Conservation (phyloP, 2,888 invertebrate genomes). For the Taphrorychus bicolor region DNA sequence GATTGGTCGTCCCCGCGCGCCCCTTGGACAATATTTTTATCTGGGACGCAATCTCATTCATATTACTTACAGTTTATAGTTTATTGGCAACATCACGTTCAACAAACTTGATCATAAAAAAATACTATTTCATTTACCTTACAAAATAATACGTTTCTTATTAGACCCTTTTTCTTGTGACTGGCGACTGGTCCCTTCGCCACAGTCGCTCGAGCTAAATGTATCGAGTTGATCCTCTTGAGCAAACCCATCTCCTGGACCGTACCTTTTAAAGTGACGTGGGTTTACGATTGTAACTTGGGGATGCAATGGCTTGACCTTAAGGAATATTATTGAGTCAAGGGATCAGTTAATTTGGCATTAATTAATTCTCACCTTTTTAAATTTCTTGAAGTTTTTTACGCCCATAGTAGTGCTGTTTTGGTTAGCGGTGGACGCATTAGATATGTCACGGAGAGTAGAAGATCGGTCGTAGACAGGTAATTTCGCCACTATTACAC, state of each 20-base stretch:
- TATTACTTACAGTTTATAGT: no score
- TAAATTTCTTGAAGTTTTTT: constrained; percentile 48
- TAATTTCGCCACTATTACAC: constrained; percentile 44
- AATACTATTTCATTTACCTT: no score
- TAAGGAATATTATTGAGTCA: constrained; percentile 10
- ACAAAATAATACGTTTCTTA: no score
- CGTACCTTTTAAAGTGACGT: constrained; percentile 27
- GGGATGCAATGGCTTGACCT: constrained; percentile 45
- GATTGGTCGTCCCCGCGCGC: no score
- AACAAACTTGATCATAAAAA: no score
- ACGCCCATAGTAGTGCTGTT: constrained; percentile 10
- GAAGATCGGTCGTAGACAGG: constrained; percentile 7
- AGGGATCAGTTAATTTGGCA: not conserved
- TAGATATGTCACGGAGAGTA: not conserved
- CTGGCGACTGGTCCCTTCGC: no score
- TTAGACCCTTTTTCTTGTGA: no score
- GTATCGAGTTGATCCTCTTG: no score
- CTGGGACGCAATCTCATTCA: no score
- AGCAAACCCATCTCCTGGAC: constrained; percentile 19
- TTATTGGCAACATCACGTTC: no score
- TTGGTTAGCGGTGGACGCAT: not conserved
- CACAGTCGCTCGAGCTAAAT: no score
- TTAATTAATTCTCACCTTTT: constrained; percentile 43
- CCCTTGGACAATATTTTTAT: no score
- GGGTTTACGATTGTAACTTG: constrained; percentile 45